Percentiles rank a stretch among this genome's conserved stretches.
Conservation (phyloP, 2,113 vertebrate species). For the Corythoichthys haematopterus region DNA sequence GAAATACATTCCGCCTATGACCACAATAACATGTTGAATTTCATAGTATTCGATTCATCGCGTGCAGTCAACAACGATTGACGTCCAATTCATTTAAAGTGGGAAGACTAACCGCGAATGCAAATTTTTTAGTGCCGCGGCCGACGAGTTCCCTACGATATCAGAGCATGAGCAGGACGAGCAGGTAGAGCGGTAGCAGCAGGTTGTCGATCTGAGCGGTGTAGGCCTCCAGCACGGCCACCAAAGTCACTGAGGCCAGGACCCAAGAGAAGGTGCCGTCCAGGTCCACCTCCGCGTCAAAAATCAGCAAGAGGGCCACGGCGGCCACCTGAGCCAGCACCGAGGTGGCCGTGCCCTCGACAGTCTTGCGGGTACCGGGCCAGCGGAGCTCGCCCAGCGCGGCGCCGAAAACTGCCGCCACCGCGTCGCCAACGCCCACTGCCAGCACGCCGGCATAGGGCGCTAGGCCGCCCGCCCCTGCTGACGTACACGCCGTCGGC, state of each 20-base stretch:
- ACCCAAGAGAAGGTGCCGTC: slow-evolving; percentile 91
- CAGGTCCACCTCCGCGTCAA: slow-evolving; percentile 83
- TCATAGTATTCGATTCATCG: too few relatives aligned
- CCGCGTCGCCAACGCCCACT: slow-evolving; percentile 89
- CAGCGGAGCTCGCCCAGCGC: slow-evolving; percentile 90
- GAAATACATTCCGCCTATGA: too few relatives aligned
- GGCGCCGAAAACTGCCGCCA: slow-evolving; percentile 89
- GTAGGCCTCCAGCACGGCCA: slow-evolving; percentile 91
- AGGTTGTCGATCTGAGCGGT: slow-evolving; percentile 96
- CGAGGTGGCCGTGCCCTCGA: slow-evolving; percentile 91
- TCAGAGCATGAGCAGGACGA: slow-evolving; percentile 88
- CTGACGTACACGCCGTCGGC: slow-evolving; percentile 81
- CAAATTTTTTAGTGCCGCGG: too few relatives aligned
- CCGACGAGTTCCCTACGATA: too few relatives aligned
- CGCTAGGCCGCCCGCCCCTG: slow-evolving; percentile 78
- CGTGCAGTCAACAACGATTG: too few relatives aligned
- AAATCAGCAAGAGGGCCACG: slow-evolving; percentile 91
- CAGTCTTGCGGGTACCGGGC: slow-evolving; percentile 96
- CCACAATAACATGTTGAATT: too few relatives aligned
- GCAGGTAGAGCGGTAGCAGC: slow-evolving; percentile 91
- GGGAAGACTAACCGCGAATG: too few relatives aligned
- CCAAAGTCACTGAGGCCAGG: slow-evolving; percentile 81
- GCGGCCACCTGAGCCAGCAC: slow-evolving; percentile 95
- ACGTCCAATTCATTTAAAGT: too few relatives aligned
- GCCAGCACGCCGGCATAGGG: slow-evolving; percentile 91